Base-by-base conservation (phyloP, 1,140 invertebrate genomes). In the Drosophila pseudoananassae region DNA sequence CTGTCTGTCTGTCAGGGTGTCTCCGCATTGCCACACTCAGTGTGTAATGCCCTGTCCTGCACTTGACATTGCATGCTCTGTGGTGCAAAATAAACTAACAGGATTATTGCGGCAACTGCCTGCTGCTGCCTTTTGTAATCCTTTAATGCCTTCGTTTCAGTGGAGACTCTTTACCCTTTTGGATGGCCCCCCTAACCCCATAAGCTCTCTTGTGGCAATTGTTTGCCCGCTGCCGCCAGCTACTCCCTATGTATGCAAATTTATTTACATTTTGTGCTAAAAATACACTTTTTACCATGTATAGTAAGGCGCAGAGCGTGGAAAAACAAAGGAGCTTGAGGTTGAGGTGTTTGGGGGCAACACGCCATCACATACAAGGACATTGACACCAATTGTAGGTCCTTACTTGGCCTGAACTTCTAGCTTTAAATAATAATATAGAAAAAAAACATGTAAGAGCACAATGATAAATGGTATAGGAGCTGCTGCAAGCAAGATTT, bases 181-280 rank as follows among this genome's bases (percentile, higher is more conserved):
- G 38, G n/a, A 15, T 12, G 10, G n/a, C 23, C 3, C 60, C 59
- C 10, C 61, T 29, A 29, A 36, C 33, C 69, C 47, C 40, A 12
- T 27, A 12, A 31, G 27, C 23, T 49, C 54, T 40, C 50, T 55
- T 55, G 53, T 69, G 50, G 50, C 65, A 69, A 69, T 69, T 69
- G 65, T 69, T 69, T 45, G 55, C 47, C 27, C 20, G 38, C 4
- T 43, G 12, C 17, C 65, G 14, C 31, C 58, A 20, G 51, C 64
- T 23, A 38, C 57, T 61, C 58, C 79, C 73, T 73, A 72, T 73
- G 58, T 77, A 84, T 84, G 81, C 82, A 84, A 87, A 84, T 84
- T 84, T 84, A 84, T 84, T 87, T 84, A 84, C 73, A 55, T 77
- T 80, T 69, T 58, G 59, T 61, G 77, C 81, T 84, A 84, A 84